These are phyloP conservation scores for Lagria hirta DNA, from an alignment of 2,888 invertebrate species.

Conservation along the genomic window DNA sequence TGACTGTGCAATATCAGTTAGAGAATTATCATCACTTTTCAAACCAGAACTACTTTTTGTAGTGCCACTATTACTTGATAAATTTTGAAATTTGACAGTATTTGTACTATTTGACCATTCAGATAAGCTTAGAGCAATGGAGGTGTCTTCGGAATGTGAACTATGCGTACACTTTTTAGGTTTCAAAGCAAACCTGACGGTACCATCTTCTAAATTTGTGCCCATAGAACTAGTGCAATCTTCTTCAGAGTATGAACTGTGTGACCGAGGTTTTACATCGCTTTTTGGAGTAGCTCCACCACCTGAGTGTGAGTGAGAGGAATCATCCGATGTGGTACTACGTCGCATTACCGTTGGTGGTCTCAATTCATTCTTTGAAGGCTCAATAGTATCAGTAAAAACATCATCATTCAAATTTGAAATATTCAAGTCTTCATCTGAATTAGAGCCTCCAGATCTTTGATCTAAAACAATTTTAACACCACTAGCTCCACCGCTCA, in stretches of 20 bases:
- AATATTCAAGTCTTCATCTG: conserved; percentile 57
- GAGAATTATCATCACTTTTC: conserved; percentile 78
- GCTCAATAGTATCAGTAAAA: conserved; percentile 49
- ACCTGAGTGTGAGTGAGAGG: conserved; percentile 44
- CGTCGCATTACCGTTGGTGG: conserved; percentile 52
- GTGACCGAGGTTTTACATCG: conserved; percentile 49
- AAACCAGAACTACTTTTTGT: conserved; percentile 64
- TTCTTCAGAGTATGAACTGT: conserved; percentile 74
- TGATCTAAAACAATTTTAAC: conserved; percentile 51
- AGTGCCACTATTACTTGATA: conserved; percentile 63
- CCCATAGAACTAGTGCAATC: conserved; percentile 69
- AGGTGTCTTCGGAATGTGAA: conserved; percentile 84
- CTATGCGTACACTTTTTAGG: conserved; percentile 82
- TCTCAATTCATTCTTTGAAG: conserved; percentile 46
- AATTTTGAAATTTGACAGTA: conserved; percentile 77
- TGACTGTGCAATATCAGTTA: conserved; percentile 73
- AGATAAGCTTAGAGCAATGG: conserved; percentile 80
- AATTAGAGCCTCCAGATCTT: conserved; percentile 49
- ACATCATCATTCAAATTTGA: conserved; percentile 54
- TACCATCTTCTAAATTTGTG: conserved; percentile 75
- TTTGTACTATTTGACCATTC: conserved; percentile 89
- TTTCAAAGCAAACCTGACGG: conserved; percentile 76
- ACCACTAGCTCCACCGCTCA: conserved; percentile 50
- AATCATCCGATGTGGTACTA: conserved; percentile 52
- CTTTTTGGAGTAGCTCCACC: conserved; percentile 33